Evolutionary conservation across 53 echinoderm and acorn worm species (phyloP).

Genomic region (Astropecten irregularis): DNA sequence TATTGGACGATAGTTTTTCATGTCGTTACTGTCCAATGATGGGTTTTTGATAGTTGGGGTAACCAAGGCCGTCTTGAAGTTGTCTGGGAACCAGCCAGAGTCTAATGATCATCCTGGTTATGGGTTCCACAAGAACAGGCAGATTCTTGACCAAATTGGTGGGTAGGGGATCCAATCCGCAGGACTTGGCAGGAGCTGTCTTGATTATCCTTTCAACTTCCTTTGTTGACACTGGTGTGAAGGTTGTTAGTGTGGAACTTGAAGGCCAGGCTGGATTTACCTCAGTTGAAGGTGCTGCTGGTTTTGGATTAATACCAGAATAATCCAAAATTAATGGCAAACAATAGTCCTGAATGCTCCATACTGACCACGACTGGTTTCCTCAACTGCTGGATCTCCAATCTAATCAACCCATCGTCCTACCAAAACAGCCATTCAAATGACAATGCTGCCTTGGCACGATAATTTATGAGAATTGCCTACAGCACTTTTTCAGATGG

Average conservation of each 20-base stretch:
- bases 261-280: too few species aligned
- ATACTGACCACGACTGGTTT: constrained; percentile 35
- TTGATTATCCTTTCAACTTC: constrained; percentile 22
- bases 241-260: neutral
- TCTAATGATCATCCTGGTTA: neutral
- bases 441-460: constrained; percentile 8
- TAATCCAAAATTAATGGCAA: neutral
- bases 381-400: constrained; percentile 5
- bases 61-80: constrained; percentile 45
- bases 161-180: constrained; percentile 34
- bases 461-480: neutral
- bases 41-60: constrained; percentile 14
- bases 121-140: too few species aligned
- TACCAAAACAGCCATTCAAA: neutral
- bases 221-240: neutral
- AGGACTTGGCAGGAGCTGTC: constrained; percentile 22
- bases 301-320: constrained; percentile 12
- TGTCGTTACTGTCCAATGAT: too few species aligned
- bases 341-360: constrained; percentile 36
- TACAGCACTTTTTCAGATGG: neutral
- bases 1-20: too few species aligned
- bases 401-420: neutral
- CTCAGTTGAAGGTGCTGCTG: too few species aligned
- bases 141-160: constrained; percentile 19
- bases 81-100: constrained; percentile 3